Evolutionary conservation across 1,140 invertebrate species (phyloP), one percentile per base, ranked within the genome.

Genomic region (Heterodera schachtii): DNA sequence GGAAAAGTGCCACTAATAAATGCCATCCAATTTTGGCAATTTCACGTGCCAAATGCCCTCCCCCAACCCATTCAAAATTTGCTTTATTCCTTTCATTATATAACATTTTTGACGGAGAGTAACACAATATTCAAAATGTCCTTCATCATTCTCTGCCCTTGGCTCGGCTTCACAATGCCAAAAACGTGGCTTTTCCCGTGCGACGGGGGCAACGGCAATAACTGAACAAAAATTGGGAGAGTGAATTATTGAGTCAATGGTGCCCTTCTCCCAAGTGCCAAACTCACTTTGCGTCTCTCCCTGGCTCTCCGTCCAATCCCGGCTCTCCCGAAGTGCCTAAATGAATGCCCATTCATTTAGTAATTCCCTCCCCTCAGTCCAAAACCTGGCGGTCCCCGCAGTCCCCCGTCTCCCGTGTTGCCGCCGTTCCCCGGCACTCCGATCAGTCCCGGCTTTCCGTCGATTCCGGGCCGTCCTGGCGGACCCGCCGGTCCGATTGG

Each of bases 261-360:
- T 52, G 49, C 49, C 49, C 49, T 16, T 19, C 1, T 69, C n/a
- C 9, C n/a, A 69, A 43, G 21, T 2, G 21, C 41, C 16, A 77
- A 44, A 60, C 46, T 52, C 64, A 78, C 77, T 70, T 78, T 41
- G 75, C 80, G 70, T 81, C 80, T 43, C 41, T 74, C 16, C 80
- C 80, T 16, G 80, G 80, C 16, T 49, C 80, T 79, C 80, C 80
- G 71, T 64, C 75, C 49, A 52, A 41, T 21, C 80, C 80, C 77
- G 64, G 46, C 13, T 69, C 73, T 9, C 80, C 80, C 47, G 64
- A 43, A 21, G 43, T 46, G 8, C 77, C 77, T 76, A 21, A 76
- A 76, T 43, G n/a, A 73, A 7, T 43, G 6, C 41, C 7, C 6
- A 31, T 75, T 46, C 47, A 74, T 43, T 41, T 64, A 21, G 19